Evolutionary conservation across 2,113 vertebrate genomes (phyloP), one percentile per base, ranked within the genome.

Genomic region (Donacobius atricapilla): DNA sequence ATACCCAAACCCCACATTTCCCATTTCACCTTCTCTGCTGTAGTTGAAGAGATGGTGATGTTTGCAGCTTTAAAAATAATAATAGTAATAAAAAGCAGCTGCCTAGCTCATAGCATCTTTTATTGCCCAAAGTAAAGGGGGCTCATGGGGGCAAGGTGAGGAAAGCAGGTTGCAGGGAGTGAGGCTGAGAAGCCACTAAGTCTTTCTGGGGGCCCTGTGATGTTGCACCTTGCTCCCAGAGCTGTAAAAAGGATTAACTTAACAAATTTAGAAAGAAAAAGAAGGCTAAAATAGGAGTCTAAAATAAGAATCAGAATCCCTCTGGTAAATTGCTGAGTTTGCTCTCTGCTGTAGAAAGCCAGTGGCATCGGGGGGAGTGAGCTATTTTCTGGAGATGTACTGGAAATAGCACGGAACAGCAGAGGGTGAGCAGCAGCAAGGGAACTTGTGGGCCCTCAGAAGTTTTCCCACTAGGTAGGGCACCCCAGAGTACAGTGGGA

Each of bases 281-380:
- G 68, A 90, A 83, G 60, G 44, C 72, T 93, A 86, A 94, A 95
- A 90, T 64, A 92, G 64, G 40, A 92, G 64, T 81, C 92, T 95
- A 95, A 97, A 96, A 96, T 93, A 95, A 89, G 96, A 94, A 94
- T 47, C 92, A 97, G 92, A 96, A 96, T 97, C 93, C 96, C 96
- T 93, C 76, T 90, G 92, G 93, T 90, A 93, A 93, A 81, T 39
- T 86, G 93, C 96, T 95, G 96, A 96, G 88, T 75, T 90, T 0
- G 25, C 76, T 95, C 76, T 76, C 80, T 0, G 2, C 83, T 54
- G 60, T 31, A 60, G 64, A 83, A 37, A 90, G 68, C 44, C 76
- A 54, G 80, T 66, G 3, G 15, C 16, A 28, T 63, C 5, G 0
- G 7, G 83, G 81, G 57, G 79, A 83, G 72, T 65, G 88, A 97